Base-by-base conservation (phyloP, 2,888 invertebrate genomes). In the Dione vanillae region DNA sequence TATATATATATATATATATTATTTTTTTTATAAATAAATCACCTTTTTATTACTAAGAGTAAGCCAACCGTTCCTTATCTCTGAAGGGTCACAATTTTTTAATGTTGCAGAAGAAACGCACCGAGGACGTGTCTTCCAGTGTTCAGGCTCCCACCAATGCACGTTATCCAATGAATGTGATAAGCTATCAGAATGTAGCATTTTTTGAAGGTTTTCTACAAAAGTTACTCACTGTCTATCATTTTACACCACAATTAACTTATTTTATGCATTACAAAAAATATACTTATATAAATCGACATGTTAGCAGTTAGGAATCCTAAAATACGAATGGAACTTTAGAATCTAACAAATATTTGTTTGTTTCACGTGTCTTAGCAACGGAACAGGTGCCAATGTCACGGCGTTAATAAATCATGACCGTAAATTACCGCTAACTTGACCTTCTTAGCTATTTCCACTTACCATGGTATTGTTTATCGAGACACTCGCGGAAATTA, bases 1-100 rank as follows among this genome's bases (percentile, higher is more conserved):
- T n/a, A n/a, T n/a, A n/a, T n/a, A n/a, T n/a, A n/a, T n/a, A n/a
- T n/a, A n/a, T n/a, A n/a, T n/a, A n/a, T n/a, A n/a, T n/a, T n/a
- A 8, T 9, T 6, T 2, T 35, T 54, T 54, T 54, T 1, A 16
- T 9, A 0, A 41, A 58, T 20, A 43, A 1, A 40, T 73, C 85
- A 91, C 90, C 90, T 90, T 84, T 61, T 82, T 71, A 70, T 83
- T 81, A 2, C 83, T 75, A 41, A 92, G 77, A 0, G 92, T 92
- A 19, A 92, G 82, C 92, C 92, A 93, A 1, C 91, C 91, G 68
- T 91, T 92, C 69, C 91, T 87, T 56, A 91, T 89, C 1, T 89
- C 88, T 0, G 78, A 76, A 0, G 88, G 87, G 66, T 92, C 89
- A 27, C 83, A 83, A 7, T 81, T 85, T 72, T 88, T 87, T 68